phyloP scores from a whole-genome alignment of 2,888 invertebrate genomes.

The Nymphalis c-album region DNA sequence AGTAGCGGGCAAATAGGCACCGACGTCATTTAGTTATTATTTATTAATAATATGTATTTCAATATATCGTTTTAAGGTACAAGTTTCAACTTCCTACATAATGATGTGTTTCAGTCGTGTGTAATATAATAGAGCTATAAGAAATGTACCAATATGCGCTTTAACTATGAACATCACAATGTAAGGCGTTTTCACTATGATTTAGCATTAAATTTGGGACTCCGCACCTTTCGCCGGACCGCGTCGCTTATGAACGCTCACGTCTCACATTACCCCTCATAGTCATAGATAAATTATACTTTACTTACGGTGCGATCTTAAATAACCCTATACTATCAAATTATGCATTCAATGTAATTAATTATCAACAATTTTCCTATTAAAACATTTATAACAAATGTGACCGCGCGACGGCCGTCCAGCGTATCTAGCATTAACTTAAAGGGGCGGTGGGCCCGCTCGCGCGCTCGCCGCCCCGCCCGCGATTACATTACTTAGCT shows the following conservation, averaged over 20 bases:
- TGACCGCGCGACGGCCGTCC: conserved; percentile 41
- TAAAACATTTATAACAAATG: conserved; percentile 73
- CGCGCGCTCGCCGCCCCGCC: conserved; percentile 45
- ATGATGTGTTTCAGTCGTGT: conserved; percentile 69
- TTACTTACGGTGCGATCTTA: conserved; percentile 81
- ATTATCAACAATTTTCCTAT: conserved; percentile 75
- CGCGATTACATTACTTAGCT: conserved; percentile 75
- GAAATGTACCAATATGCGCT: conserved; percentile 72
- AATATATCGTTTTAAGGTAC: conserved; percentile 63
- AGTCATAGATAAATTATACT: conserved; percentile 73
- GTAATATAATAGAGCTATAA: conserved; percentile 69
- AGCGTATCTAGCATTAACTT: conserved; percentile 49
- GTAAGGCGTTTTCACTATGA: conserved; percentile 69
- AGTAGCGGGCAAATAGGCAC: conserved; percentile 65
- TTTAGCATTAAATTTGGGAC: conserved; percentile 71
- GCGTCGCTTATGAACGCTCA: conserved; percentile 72
- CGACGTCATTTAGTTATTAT: conserved; percentile 50
- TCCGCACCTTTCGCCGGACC: conserved; percentile 74
- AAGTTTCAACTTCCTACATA: conserved; percentile 66
- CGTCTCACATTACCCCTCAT: conserved; percentile 71
- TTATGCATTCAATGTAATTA: conserved; percentile 76
- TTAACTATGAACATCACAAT: conserved; percentile 77
- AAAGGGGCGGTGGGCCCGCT: conserved; percentile 60
- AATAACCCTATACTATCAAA: conserved; percentile 81
- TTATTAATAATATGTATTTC: conserved; percentile 56